These are phyloP conservation scores for Tetramorium simillimum DNA, from an alignment of 1,140 invertebrate species.

Conservation along the genomic window DNA sequence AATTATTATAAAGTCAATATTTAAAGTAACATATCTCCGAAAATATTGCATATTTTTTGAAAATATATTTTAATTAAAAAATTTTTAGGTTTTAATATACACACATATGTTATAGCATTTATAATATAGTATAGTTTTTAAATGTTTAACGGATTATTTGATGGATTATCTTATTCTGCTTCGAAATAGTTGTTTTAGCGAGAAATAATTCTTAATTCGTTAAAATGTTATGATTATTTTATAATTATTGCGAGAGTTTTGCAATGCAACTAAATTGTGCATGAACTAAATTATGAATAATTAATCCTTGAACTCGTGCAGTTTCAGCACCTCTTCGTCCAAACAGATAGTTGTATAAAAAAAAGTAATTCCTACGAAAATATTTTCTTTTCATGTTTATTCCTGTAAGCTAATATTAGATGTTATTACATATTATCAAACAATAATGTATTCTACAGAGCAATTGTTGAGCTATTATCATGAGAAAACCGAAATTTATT, in stretches of 20 bases:
- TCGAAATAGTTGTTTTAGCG: background rate
- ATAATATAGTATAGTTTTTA: conserved; percentile 3
- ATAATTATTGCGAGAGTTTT: background rate
- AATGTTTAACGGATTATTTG: background rate
- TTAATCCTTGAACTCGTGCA: background rate
- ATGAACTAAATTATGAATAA: background rate
- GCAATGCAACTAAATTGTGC: background rate
- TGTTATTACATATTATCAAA: conserved; percentile 42
- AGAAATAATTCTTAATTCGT: background rate
- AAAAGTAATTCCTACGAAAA: conserved; percentile 20
- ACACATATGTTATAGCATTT: background rate
- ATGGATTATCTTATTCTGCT: too few species aligned
- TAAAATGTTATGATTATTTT: background rate
- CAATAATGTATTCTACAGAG: conserved; percentile 45
- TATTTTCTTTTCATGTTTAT: conserved; percentile 34
- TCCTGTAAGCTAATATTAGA: conserved; percentile 31
- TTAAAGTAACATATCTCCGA: background rate
- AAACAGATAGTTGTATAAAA: conserved; percentile 4
- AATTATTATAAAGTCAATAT: background rate
- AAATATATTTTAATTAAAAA: background rate
- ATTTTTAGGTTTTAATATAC: background rate
- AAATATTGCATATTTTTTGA: background rate
- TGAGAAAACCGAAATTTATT: conserved; percentile 45
- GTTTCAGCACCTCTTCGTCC: background rate
- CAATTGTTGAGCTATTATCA: conserved; percentile 39